These are phyloP conservation scores for Mechanitis mazaeus DNA, from an alignment of 2,888 invertebrate genomes.

Conservation along the genomic window DNA sequence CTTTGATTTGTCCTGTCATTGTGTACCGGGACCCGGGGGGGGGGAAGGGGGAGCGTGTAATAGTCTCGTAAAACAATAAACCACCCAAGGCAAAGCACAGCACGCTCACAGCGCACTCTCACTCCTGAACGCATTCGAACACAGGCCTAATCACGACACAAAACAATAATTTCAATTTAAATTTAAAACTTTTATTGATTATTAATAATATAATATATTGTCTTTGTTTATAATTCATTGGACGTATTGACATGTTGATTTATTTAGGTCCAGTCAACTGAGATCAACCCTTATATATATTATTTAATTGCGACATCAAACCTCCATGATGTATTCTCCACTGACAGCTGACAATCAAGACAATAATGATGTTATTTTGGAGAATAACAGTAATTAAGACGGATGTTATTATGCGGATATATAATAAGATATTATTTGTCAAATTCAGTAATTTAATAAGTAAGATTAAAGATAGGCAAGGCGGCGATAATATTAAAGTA, in stretches of 20 bases:
- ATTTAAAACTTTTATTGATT: slow-evolving; percentile 33
- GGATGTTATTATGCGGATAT: slow-evolving; percentile 13
- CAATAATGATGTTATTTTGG: slow-evolving; percentile 24
- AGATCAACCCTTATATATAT: slow-evolving; percentile 22
- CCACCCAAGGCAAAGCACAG: slow-evolving; percentile 49
- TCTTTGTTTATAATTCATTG: slow-evolving; percentile 35
- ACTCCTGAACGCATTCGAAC: slow-evolving; percentile 36
- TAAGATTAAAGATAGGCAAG: slow-evolving; percentile 15
- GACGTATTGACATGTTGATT: slow-evolving; percentile 37
- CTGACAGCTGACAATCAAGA: slow-evolving; percentile 28
- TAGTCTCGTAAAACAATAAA: slow-evolving; percentile 66
- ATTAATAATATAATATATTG: slow-evolving; percentile 26
- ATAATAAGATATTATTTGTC: slow-evolving; percentile 17
- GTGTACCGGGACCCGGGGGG: slow-evolving; percentile 45
- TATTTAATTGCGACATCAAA: slow-evolving; percentile 29
- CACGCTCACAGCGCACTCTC: slow-evolving; percentile 37
- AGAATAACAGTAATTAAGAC: not conserved
- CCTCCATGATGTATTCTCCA: slow-evolving; percentile 4
- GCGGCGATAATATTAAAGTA: slow-evolving; percentile 16
- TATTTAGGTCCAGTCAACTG: slow-evolving; percentile 26
- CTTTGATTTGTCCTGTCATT: slow-evolving; percentile 57
- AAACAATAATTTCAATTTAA: slow-evolving; percentile 37
- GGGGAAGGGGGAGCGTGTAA: slow-evolving; percentile 53
- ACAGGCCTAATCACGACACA: slow-evolving; percentile 29
- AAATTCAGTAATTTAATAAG: slow-evolving; percentile 11